These are phyloP conservation scores for Aphidius colemani DNA, from an alignment of 2,888 invertebrate genomes.

Conservation along the genomic window DNA sequence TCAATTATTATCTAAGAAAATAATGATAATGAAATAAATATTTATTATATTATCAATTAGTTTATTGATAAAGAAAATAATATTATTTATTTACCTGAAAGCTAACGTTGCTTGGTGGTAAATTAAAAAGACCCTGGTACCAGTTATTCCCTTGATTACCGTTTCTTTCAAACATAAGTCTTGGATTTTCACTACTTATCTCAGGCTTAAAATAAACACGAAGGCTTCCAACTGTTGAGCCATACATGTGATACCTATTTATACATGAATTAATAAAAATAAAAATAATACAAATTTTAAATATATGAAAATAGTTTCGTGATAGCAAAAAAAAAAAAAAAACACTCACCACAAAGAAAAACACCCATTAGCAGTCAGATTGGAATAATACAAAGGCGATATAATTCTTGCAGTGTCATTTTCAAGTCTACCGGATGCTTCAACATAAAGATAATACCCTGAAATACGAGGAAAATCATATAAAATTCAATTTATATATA, in stretches of 20 bases:
- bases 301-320: not conserved
- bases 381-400: slow-evolving; percentile 70
- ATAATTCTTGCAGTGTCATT: slow-evolving; percentile 75
- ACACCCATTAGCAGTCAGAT: slow-evolving; percentile 59
- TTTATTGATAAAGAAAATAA: not conserved
- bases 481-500: slow-evolving; percentile 9
- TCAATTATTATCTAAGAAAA: slow-evolving; percentile 73
- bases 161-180: slow-evolving; percentile 66
- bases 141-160: slow-evolving; percentile 76
- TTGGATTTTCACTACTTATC: slow-evolving; percentile 55
- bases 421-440: slow-evolving; percentile 68
- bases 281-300: not conserved
- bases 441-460: slow-evolving; percentile 85
- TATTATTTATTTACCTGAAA: slow-evolving; percentile 50
- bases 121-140: slow-evolving; percentile 64
- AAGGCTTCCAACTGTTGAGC: slow-evolving; percentile 65
- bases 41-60: not conserved
- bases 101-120: slow-evolving; percentile 55
- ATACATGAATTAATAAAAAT: not conserved
- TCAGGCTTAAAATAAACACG: slow-evolving; percentile 64
- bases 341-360: slow-evolving; percentile 60
- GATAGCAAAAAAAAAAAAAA: too few species aligned
- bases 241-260: slow-evolving; percentile 81
- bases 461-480: slow-evolving; percentile 43
- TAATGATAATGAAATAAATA: not conserved